Evolutionary conservation across 2,113 vertebrate genomes (phyloP), one percentile per base, ranked within the genome.

Genomic region (Bos taurus): DNA sequence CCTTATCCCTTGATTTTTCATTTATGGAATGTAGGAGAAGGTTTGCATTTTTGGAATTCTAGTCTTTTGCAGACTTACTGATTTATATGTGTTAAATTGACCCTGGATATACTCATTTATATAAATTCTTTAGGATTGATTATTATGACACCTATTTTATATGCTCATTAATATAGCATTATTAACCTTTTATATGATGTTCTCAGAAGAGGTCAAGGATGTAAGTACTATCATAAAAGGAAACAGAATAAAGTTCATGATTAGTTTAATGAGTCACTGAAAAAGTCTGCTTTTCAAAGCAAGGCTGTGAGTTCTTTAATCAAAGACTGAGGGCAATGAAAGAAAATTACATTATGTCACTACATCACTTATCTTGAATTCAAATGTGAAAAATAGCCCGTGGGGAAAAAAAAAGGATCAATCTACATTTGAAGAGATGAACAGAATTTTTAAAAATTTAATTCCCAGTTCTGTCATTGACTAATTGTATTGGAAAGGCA

Each of bases 261-360:
- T 93, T 91, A 96, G 96, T 97, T 95, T 93, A 97, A 94, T 81
- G 78, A 95, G 92, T 95, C 95, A 92, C 59, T 96, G 64, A 95
- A 97, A 97, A 96, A 94, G 30, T 46, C 62, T 87, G 43, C n/a
- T 96, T 95, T 98, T 96, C 71, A 97, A 97, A 96, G 93, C 40
- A 95, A 95, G 62, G 23, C n/a, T 93, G 12, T 95, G 96, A 96
- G 28, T 96, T 98, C 92, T 97, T 97, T 97, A 98, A 96, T 97
- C 95, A 96, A 97, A 98, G 86, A 82, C 74, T 94, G 30, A 60
- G 43, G 64, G 84, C 64, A 94, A 57, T 94, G 62, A 95, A 82
- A 88, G 87, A 95, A 97, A 96, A 96, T 95, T 81, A 87, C 28
- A 88, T 85, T 77, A 96, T 95, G 84, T 92, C 30, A 90, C 77